Base-by-base conservation (phyloP, 2,113 vertebrate genomes). In the Nibea albiflora region DNA sequence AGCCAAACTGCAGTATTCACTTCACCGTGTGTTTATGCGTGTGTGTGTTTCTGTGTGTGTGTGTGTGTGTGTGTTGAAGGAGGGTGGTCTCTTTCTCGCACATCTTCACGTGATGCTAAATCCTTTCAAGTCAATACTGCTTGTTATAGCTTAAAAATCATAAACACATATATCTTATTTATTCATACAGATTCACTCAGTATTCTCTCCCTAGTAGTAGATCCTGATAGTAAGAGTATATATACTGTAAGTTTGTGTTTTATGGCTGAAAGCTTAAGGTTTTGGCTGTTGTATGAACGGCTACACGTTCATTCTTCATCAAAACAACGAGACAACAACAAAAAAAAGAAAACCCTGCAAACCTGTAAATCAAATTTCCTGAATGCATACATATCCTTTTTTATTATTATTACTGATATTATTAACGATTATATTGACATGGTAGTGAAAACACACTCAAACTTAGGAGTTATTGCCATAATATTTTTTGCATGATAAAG, bases 381-480 rank as follows among this genome's bases (percentile, higher is more conserved):
- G 90, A 92, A 92, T 85, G 89, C 80, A 88, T 90, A 90, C 80
- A 86, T 76, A 72, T 74, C 20, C 3, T 83, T 73, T 81, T 73
- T 81, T 81, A 62, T 58, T 73, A 39, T 54, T 17, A 65, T 65
- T 57, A 88, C 63, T 88, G 11, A 69, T 83, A 80, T 76, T 80
- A 84, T 79, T 82, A 79, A 84, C 66, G 64, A 54, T 89, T 91
- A 93, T 83, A 93, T 85, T 26, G 61, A 89, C 83, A 86, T 71
- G 71, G 83, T 58, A 35, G 84, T 90, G 86, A 83, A 89, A 90
- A 90, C 86, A 93, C 91, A 92, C 86, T 86, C 73, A 92, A 93
- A 94, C 89, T 80, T 50, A 90, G 74, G 87, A 90, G 80, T 95
- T 95, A 95, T 95, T 95, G 94, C 95, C 93, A 84, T 91, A 72